phyloP scores from a whole-genome alignment of 1,140 invertebrate species.

The Lasaia peninsularis region DNA sequence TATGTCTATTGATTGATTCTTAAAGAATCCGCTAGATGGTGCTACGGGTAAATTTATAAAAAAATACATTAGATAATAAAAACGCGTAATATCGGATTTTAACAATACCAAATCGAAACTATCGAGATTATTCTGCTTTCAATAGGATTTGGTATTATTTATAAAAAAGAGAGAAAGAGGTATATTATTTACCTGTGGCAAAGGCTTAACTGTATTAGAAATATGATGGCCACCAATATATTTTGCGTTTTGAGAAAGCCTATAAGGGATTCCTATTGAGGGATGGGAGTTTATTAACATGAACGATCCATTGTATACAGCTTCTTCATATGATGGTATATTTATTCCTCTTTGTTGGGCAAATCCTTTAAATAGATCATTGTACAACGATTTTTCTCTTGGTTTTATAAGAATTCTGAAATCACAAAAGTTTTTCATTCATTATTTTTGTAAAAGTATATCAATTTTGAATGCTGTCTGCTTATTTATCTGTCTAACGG shows the following conservation, averaged over 20 bases:
- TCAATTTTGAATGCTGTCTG: not conserved
- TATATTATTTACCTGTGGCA: slow-evolving; percentile 42
- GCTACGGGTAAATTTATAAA: no score
- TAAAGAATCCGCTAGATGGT: no score
- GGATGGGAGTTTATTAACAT: slow-evolving; percentile 46
- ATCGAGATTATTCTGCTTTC: no score
- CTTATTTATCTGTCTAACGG: not conserved
- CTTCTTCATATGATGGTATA: slow-evolving; percentile 42
- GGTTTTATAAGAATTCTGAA: slow-evolving; percentile 3
- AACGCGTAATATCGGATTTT: no score
- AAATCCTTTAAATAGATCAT: slow-evolving; percentile 31
- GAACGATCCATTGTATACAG: slow-evolving; percentile 36
- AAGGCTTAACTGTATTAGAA: slow-evolving; percentile 29
- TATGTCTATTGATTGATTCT: no score
- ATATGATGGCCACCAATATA: slow-evolving; percentile 50
- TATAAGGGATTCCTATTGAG: slow-evolving; percentile 37
- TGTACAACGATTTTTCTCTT: slow-evolving; percentile 35
- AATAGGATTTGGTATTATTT: no score
- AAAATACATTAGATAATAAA: no score
- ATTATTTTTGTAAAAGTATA: not conserved
- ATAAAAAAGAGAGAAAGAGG: no score
- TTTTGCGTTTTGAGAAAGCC: slow-evolving; percentile 43
- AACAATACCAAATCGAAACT: no score
- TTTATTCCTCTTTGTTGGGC: slow-evolving; percentile 34
- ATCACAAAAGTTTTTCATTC: slow-evolving; percentile 14